phyloP scores from a whole-genome alignment of 2,113 vertebrate genomes.

The Gnathochromis pfefferi region DNA sequence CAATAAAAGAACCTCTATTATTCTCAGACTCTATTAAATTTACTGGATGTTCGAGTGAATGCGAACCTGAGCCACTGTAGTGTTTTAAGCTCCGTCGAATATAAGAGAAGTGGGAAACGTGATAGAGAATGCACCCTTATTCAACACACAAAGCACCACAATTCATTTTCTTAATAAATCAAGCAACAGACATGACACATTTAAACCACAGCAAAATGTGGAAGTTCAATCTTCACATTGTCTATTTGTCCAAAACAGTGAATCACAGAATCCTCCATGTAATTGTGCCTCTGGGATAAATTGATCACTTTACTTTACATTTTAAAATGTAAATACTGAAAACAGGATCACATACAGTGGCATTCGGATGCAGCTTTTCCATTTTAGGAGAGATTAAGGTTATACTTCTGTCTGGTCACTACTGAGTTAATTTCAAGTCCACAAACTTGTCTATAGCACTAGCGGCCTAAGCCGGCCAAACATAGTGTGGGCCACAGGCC shows the following conservation, averaged over 20 bases:
- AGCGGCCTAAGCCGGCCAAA: constrained; percentile 18
- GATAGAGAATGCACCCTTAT: background rate
- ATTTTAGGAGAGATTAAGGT: background rate
- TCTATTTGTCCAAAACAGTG: background rate
- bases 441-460: constrained; percentile 37
- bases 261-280: background rate
- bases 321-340: background rate
- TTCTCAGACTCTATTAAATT: background rate
- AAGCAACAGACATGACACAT: background rate
- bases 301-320: background rate
- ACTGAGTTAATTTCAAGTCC: constrained; percentile 51
- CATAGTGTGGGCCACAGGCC: constrained; percentile 30
- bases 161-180: background rate
- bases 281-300: background rate
- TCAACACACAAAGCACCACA: background rate
- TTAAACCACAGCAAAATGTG: background rate
- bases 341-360: background rate
- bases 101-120: background rate
- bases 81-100: background rate
- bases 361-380: background rate
- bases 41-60: background rate
- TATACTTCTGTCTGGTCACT: constrained; percentile 27
- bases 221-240: background rate
- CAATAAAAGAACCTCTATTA: background rate
- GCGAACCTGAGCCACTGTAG: background rate